Evolutionary conservation across 1,140 invertebrate genomes (phyloP), one percentile per base, ranked within the genome.

Genomic region (Diplogasteroides magnus): DNA sequence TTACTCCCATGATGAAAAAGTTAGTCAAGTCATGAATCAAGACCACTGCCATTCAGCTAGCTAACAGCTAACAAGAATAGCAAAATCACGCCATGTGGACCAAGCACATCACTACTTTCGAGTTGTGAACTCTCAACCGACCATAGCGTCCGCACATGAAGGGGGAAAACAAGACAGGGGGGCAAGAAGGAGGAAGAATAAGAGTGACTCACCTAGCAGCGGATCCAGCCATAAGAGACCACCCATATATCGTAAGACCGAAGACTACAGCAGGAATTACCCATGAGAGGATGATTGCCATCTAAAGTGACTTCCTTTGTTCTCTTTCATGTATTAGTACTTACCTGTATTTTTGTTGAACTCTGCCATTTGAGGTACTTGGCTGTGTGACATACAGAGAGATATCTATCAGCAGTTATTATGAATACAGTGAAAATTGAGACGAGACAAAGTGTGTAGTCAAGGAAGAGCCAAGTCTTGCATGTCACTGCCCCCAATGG

Each of bases 391-490:
- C 81, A 83, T 25, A 81, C 79, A 26, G 73, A 76, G 15, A 75
- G 73, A 69, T 76, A 75, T 31, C 78, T 88, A 85, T 98, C 96
- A 61, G 98, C 92, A 15, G 96, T 99, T 74, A 99, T 99, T 60
- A 98, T 87, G 29, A 99, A 88, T 1, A 99, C 97, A 0, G 96
- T 99, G 83, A 98, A 97, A 84, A 98, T 97, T 0, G 95, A 98
- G 2, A 97, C 94, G 27, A 99, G 86, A 82, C 97, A 99, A 0
- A 98, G 94, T 2, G 96, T 98, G 84, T 98, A 98, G 85, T 99
- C 97, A 15, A 98, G 91, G 0, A 94, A 96, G 0, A 99, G 87
- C 97, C 97, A 99, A 31, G 98, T 87, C 84, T 99, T 95, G 84
- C 97, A 99, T 0, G 97, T 86, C 62, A 98, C 88, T 6, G 92